Evolutionary conservation across 37 sponge, comb jelly and placozoan genomes (phyloP).

Genomic region (Oscarella lobularis): DNA sequence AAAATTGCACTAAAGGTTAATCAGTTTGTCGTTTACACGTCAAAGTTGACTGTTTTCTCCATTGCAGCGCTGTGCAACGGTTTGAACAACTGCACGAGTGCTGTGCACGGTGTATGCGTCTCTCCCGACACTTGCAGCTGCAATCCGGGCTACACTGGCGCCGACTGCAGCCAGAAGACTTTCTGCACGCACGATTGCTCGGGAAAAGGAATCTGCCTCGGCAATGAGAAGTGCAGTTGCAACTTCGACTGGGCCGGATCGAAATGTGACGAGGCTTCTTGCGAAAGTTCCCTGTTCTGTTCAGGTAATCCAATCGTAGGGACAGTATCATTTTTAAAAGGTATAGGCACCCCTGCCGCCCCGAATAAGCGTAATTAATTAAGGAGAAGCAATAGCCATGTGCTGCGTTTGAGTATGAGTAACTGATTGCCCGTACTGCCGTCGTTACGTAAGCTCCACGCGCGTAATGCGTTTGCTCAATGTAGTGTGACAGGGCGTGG

Average conservation of each 20-base stretch:
- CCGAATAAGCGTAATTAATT: no score
- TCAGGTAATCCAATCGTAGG: not conserved
- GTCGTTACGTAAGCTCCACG: no score
- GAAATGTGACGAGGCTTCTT: not conserved
- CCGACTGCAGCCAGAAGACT: not conserved
- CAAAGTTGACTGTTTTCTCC: not conserved
- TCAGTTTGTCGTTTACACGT: no score
- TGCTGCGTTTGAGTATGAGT: no score
- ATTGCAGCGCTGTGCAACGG: not conserved
- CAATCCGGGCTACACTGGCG: not conserved
- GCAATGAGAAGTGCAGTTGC: not conserved
- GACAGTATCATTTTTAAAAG: not conserved
- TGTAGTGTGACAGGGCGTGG: no score
- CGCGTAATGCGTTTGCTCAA: no score
- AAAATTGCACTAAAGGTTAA: not conserved
- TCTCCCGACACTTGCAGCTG: not conserved
- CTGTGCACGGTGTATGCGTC: not conserved
- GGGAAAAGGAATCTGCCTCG: not conserved
- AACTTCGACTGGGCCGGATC: not conserved
- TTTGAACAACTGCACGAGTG: not conserved
- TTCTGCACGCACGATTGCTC: not conserved
- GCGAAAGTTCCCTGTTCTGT: not conserved
- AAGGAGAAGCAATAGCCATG: no score
- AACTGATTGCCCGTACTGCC: no score
- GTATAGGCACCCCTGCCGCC: no score